A percentile compares a stretch with the other conserved stretches of the same genome.
phyloP scores from a whole-genome alignment of 2,888 invertebrate species.

The Dicyrtoma fusca region DNA sequence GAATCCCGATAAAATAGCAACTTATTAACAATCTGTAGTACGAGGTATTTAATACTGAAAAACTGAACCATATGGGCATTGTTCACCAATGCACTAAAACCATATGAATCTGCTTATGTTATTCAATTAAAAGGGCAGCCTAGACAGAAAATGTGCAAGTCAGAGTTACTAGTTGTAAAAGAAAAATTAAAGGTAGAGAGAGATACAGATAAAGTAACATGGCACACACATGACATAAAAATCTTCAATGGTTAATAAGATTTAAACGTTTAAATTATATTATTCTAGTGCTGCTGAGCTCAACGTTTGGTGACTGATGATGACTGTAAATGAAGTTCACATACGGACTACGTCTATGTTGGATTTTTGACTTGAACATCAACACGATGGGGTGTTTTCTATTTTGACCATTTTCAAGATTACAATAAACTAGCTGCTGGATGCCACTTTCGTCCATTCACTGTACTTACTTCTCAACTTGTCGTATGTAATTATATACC shows the following conservation, averaged over 20 bases:
- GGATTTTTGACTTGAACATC: neutral
- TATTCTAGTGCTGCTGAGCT: too few relatives aligned
- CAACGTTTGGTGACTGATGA: slow-evolving; percentile 1
- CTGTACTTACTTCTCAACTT: neutral
- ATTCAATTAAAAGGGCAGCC: slow-evolving; percentile 8
- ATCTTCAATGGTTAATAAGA: too few relatives aligned
- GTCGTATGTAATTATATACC: neutral
- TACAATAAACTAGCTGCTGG: slow-evolving; percentile 35
- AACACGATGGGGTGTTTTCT: slow-evolving; percentile 37
- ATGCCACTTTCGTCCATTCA: slow-evolving; percentile 12
- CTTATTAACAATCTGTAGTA: slow-evolving; percentile 12
- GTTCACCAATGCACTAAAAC: too few relatives aligned
- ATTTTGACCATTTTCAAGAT: slow-evolving; percentile 37
- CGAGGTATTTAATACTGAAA: too few relatives aligned
- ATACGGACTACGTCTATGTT: neutral
- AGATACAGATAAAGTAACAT: too few relatives aligned
- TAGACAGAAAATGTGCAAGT: neutral
- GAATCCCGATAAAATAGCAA: slow-evolving; percentile 33
- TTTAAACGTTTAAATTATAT: too few relatives aligned
- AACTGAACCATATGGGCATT: neutral
- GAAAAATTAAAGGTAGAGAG: neutral
- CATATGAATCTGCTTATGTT: neutral
- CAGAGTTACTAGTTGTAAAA: neutral
- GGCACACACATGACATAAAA: too few relatives aligned
- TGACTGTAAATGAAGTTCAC: slow-evolving; percentile 21